Conservation (phyloP, 2,888 invertebrate genomes). For the Leucophenga maculata region DNA sequence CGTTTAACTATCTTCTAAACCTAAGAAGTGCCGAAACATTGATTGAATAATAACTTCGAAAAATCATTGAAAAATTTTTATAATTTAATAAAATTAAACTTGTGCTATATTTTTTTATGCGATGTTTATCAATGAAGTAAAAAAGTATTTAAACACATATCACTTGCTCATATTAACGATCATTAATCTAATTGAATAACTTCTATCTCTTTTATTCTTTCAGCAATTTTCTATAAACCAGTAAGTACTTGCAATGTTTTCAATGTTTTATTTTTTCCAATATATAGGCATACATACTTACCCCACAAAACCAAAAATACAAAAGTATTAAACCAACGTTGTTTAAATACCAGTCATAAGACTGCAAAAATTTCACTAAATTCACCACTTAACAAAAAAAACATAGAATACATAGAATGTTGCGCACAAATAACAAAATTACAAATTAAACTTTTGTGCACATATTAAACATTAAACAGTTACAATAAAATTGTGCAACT, state of each 20-base stretch:
- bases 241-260: background rate
- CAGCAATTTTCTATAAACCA: background rate
- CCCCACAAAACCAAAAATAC: conserved; percentile 11
- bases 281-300: background rate
- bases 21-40: no score
- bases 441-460: conserved; percentile 12
- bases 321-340: background rate
- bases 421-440: background rate
- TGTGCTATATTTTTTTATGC: no score
- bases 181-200: no score
- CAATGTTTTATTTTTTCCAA: background rate
- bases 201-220: background rate
- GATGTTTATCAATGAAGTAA: no score
- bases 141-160: no score
- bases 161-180: no score
- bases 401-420: conserved; percentile 23
- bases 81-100: no score
- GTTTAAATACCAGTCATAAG: background rate
- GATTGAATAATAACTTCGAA: no score
- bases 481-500: conserved; percentile 2
- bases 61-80: no score
- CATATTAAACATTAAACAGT: conserved; percentile 11
- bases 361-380: background rate
- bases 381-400: background rate
- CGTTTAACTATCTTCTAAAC: no score